phyloP scores from a whole-genome alignment of 2,888 invertebrate genomes.

The Drosophila prolongata region DNA sequence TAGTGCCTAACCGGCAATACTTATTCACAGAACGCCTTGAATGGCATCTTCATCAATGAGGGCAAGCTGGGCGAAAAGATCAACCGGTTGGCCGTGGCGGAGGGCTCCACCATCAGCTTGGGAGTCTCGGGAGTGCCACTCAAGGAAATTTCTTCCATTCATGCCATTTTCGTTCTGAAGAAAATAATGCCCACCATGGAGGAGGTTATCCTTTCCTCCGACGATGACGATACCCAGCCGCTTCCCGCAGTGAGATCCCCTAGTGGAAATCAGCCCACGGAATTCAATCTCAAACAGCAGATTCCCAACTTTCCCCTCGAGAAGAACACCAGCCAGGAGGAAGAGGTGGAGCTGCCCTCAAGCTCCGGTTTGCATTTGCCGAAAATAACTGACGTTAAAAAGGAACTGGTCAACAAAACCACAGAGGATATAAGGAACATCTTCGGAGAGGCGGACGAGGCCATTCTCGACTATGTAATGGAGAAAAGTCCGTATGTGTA shows the following conservation, averaged over 20 bases:
- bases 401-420: conserved; percentile 57
- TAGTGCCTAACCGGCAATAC: too few relatives aligned
- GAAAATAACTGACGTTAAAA: conserved; percentile 62
- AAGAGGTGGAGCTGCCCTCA: neutral
- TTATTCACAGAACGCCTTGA: conserved; percentile 65
- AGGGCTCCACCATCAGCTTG: conserved; percentile 71
- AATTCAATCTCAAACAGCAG: conserved; percentile 5
- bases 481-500: conserved; percentile 73
- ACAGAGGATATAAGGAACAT: conserved; percentile 72
- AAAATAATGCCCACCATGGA: neutral
- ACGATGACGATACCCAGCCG: conserved; percentile 44
- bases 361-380: conserved; percentile 61
- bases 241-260: neutral
- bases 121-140: conserved; percentile 56
- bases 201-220: conserved; percentile 41
- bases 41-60: conserved; percentile 80
- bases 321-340: neutral
- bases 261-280: neutral
- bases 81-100: neutral
- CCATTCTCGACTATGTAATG: conserved; percentile 58
- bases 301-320: neutral
- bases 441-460: conserved; percentile 73
- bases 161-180: conserved; percentile 67
- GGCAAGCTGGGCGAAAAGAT: conserved; percentile 17
- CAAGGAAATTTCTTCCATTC: conserved; percentile 23